phyloP scores from a whole-genome alignment of 1,140 invertebrate genomes.

The Pseudomyrmex flavicornis region DNA sequence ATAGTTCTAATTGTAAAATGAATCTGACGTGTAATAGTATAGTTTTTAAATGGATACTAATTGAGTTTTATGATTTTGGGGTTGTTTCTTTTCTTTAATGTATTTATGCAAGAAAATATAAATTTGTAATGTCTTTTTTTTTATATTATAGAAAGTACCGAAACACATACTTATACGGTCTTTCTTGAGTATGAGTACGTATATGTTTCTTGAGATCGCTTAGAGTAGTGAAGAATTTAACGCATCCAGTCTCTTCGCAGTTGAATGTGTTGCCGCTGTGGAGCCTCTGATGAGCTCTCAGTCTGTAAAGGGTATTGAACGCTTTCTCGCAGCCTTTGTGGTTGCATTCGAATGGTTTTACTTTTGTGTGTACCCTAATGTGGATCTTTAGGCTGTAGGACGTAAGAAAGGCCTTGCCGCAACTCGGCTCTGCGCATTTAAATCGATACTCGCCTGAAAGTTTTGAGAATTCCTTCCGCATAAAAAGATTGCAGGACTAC shows the following conservation, averaged over 20 bases:
- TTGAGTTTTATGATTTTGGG: not conserved
- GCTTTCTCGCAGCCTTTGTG: constrained; percentile 94
- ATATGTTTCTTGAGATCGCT: constrained; percentile 97
- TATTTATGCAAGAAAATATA: constrained; percentile 16
- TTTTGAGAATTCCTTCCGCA: constrained; percentile 77
- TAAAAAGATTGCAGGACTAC: constrained; percentile 71
- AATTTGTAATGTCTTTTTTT: constrained; percentile 26
- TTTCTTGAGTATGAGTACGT: constrained; percentile 96
- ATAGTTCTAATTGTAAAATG: not conserved
- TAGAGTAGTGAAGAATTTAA: constrained; percentile 96
- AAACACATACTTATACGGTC: constrained; percentile 93
- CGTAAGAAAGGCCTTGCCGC: constrained; percentile 97
- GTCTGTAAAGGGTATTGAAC: constrained; percentile 97
- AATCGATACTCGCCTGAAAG: constrained; percentile 96
- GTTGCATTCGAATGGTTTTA: constrained; percentile 94
- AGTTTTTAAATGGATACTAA: not conserved
- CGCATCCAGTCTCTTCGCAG: constrained; percentile 93
- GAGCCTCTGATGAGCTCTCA: constrained; percentile 95
- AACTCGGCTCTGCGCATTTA: constrained; percentile 94
- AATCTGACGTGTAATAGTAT: not conserved
- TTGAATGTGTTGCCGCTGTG: constrained; percentile 98
- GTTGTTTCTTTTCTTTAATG: constrained; percentile 4
- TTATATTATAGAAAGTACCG: constrained; percentile 49
- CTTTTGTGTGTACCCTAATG: constrained; percentile 97
- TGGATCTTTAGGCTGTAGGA: constrained; percentile 98